phyloP scores from a whole-genome alignment of 2,113 vertebrate genomes.

The Aramus guarauna region DNA sequence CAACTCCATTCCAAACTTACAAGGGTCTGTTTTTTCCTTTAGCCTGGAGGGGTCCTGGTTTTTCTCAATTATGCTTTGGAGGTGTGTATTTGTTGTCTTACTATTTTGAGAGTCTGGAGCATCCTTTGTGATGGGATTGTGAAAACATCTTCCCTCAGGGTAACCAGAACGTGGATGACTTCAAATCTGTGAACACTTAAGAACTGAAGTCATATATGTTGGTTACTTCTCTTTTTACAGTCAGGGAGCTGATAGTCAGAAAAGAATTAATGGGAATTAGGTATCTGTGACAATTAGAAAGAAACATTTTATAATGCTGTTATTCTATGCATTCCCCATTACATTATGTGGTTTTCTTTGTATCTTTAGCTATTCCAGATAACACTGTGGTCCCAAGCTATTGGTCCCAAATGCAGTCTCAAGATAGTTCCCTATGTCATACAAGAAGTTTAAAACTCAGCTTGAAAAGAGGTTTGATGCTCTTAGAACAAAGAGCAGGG shows the following conservation, averaged over 20 bases:
- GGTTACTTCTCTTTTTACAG: neutral
- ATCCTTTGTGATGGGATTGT: neutral
- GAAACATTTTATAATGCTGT: neutral
- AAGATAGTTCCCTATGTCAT: neutral
- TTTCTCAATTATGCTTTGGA: neutral
- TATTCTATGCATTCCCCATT: accelerated
- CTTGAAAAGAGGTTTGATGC: neutral
- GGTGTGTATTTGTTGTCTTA: neutral
- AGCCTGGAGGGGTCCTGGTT: neutral
- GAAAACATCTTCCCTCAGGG: neutral
- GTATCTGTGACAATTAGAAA: neutral
- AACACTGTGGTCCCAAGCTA: neutral
- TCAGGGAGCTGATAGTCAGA: neutral
- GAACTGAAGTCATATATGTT: neutral
- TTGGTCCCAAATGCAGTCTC: neutral
- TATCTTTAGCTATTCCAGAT: neutral
- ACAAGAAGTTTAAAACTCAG: neutral
- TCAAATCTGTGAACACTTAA: neutral
- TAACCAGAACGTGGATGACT: neutral
- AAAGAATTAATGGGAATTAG: neutral
- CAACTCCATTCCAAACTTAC: neutral
- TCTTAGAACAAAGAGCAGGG: neutral
- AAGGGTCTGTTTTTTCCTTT: neutral
- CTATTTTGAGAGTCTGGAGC: neutral
- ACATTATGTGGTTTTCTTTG: neutral